These are phyloP conservation scores for Psittacula echo DNA, from an alignment of 2,797 vertebrate species.

Conservation along the genomic window DNA sequence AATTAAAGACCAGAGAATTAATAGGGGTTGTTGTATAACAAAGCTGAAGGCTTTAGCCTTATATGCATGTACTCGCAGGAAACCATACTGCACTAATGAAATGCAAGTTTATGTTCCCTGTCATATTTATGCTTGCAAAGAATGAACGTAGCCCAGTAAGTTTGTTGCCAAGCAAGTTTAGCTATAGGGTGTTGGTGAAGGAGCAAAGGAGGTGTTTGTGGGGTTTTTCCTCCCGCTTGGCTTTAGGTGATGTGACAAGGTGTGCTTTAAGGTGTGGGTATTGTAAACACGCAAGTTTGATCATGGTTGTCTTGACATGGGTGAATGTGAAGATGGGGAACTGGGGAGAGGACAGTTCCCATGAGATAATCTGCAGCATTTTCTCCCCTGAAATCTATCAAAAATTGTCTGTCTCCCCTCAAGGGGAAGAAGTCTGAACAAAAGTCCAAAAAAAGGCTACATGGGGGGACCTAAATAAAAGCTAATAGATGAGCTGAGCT, in stretches of 20 bases:
- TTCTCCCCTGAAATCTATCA: neutral
- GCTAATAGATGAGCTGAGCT: constrained; percentile 56
- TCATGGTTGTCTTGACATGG: neutral
- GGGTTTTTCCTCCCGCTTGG: neutral
- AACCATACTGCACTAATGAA: constrained; percentile 30
- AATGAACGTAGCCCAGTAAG: neutral
- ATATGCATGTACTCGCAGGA: neutral
- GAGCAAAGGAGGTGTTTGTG: neutral
- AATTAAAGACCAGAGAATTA: constrained; percentile 68
- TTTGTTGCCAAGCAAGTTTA: constrained; percentile 21
- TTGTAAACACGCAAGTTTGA: constrained; percentile 9
- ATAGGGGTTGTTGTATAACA: constrained; percentile 30
- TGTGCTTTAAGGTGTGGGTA: constrained; percentile 5
- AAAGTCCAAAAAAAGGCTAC: constrained; percentile 22
- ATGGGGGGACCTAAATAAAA: constrained; percentile 42
- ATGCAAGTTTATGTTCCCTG: constrained; percentile 6
- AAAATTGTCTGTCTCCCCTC: neutral
- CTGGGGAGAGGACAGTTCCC: neutral
- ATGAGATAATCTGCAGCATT: neutral
- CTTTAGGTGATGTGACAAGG: neutral
- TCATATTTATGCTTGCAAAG: constrained; percentile 28
- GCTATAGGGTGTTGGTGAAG: neutral
- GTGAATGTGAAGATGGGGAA: neutral
- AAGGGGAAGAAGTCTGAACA: constrained; percentile 1
- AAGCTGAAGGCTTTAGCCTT: constrained; percentile 54